A percentile compares a stretch with the other conserved stretches of the same genome.
Evolutionary conservation across 2,113 vertebrate species (phyloP).

Genomic region (Ploceus nigricollis): DNA sequence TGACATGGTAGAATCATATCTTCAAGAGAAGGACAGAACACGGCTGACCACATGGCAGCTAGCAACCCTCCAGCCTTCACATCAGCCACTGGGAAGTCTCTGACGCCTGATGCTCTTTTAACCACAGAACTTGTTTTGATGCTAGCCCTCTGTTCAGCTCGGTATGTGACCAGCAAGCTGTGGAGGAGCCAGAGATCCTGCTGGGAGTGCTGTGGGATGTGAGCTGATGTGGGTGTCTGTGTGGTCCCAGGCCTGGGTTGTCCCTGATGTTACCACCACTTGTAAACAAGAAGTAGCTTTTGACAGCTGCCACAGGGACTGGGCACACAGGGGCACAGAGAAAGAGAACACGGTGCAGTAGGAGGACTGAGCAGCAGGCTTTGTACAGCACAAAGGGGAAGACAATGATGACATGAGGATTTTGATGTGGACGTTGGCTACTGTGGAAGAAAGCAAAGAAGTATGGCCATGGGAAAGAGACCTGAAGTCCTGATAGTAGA

Average conservation of each 20-base stretch:
- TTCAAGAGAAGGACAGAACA: not conserved
- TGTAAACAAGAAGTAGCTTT: not conserved
- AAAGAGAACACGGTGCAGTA: fast-evolving
- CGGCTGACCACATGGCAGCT: not conserved
- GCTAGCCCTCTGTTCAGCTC: not conserved
- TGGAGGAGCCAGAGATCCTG: not conserved
- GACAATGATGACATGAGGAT: not conserved
- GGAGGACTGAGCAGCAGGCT: not conserved
- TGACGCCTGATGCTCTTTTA: fast-evolving
- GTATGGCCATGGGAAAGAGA: not conserved
- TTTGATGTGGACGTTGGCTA: not conserved
- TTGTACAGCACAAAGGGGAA: not conserved
- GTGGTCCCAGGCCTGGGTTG: not conserved
- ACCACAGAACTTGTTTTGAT: not conserved
- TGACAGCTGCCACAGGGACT: not conserved
- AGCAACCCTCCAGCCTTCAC: not conserved
- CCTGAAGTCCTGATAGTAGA: not conserved
- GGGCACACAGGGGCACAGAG: not conserved
- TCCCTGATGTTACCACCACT: not conserved
- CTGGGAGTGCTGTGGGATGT: not conserved
- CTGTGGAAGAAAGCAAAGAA: not conserved
- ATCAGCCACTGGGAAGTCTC: fast-evolving
- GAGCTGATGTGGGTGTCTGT: not conserved
- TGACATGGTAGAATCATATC: not conserved
- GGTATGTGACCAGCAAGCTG: fast-evolving